These are phyloP conservation scores for Dyspetes luteomarginatus DNA, from an alignment of 2,888 invertebrate species.

Conservation along the genomic window DNA sequence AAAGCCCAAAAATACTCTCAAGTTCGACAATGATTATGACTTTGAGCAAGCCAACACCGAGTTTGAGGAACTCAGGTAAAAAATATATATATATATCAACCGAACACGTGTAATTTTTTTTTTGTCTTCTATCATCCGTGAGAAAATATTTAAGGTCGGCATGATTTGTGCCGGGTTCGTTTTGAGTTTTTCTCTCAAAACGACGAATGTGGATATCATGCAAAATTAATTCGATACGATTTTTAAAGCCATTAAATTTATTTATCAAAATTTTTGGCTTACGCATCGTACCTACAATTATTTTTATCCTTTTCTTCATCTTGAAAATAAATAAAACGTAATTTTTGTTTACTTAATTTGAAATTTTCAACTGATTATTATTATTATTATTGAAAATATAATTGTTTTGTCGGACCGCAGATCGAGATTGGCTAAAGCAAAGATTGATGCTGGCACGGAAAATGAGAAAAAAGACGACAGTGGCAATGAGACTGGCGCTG, in stretches of 20 bases:
- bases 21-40: conserved; percentile 98
- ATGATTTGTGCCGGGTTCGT: conserved; percentile 78
- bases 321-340: background rate
- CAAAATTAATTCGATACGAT: conserved; percentile 74
- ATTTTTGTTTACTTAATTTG: background rate
- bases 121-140: background rate
- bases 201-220: conserved; percentile 79
- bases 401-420: conserved; percentile 77
- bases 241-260: conserved; percentile 66
- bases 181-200: conserved; percentile 73
- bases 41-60: conserved; percentile 99
- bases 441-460: conserved; percentile 87
- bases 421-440: conserved; percentile 92
- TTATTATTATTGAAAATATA: background rate
- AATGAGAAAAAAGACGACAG: conserved; percentile 94
- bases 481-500: conserved; percentile 94
- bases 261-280: conserved; percentile 65
- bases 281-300: conserved; percentile 78
- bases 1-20: conserved; percentile 89
- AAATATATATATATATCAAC: too few relatives aligned
- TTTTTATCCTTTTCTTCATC: conserved; percentile 16
- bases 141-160: conserved; percentile 56
- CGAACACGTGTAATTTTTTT: conserved; percentile 1
- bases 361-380: background rate
- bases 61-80: conserved; percentile 94